Conservation (phyloP, 2,113 vertebrate genomes). For the Phrynosoma blainvillii region DNA sequence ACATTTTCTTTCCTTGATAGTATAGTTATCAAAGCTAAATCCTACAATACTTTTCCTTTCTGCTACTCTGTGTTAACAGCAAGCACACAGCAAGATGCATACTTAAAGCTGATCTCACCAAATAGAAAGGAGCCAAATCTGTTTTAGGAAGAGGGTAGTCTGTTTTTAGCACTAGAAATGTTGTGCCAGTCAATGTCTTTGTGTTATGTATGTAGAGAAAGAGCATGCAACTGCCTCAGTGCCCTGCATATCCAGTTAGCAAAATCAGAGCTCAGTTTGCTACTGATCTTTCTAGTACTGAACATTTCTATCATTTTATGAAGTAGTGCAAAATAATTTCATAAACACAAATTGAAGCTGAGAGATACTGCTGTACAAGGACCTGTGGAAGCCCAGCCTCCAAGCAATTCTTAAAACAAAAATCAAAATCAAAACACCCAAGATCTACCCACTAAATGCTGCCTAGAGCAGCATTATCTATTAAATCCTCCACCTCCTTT, state of each 20-base stretch:
- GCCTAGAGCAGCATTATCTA: too few species aligned
- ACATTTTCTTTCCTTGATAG: too few species aligned
- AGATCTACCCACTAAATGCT: too few species aligned
- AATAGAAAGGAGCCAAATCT: neutral
- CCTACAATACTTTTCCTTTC: neutral
- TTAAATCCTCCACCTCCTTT: too few species aligned
- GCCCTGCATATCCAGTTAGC: neutral
- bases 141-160: neutral
- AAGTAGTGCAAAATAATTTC: neutral
- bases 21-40: too few species aligned
- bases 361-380: neutral
- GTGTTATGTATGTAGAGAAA: neutral
- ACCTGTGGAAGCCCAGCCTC: too few species aligned
- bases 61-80: neutral
- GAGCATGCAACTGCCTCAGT: neutral
- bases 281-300: neutral
- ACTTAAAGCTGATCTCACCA: too few species aligned
- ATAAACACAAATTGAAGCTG: neutral
- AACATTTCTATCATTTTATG: neutral
- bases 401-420: too few species aligned
- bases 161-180: neutral
- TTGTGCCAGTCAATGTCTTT: neutral
- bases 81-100: neutral
- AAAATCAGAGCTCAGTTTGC: neutral
- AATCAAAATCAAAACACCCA: too few species aligned